Base-by-base conservation (phyloP, 2,888 invertebrate genomes). In the Rhagophthalmus giganteus region DNA sequence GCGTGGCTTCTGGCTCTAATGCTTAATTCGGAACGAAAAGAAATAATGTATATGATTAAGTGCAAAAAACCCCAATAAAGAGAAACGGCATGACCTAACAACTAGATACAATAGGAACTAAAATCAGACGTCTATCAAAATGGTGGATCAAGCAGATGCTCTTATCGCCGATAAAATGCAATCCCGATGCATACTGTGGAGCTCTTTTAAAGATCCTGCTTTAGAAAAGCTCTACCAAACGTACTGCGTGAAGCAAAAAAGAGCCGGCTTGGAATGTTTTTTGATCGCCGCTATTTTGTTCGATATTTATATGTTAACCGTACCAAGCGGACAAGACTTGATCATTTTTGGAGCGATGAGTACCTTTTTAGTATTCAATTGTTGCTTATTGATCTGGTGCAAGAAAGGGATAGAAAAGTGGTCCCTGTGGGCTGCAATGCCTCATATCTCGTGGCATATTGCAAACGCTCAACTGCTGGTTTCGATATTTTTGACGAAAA, bases 171-270 rank as follows among this genome's bases (percentile, higher is more conserved):
- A 67, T 25, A 70, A 70, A 60, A 70, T 71, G 68, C 62, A 63
- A 37, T 60, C 61, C 7, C 51, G 60, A 16, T 60, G 61, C 48
- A 57, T 62, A 41, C 41, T 62, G n/a, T 62, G 57, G 54, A 72
- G 78, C 40, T 78, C 79, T 31, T 84, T 84, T 69, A 76, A 81
- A 24, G 84, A 83, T 64, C 76, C 80, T 5, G 81, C 84, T 38
- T 76, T 87, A 57, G 86, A 88, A 67, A 80, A 80, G 63, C 78
- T 88, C 2, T 88, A 87, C 69, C 84, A 85, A 60, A 83, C 82
- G 54, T 88, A 87, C 71, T 84, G 84, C 63, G 78, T 84, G 32
- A 84, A 86, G 64, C 87, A 87, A 69, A 83, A 87, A 63, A 79
- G 86, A 34, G 81, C 83, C 33, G 87, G 87, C 20, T 75, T 88